Base-by-base conservation (phyloP, 2,888 invertebrate genomes). In the Agrochola lota region DNA sequence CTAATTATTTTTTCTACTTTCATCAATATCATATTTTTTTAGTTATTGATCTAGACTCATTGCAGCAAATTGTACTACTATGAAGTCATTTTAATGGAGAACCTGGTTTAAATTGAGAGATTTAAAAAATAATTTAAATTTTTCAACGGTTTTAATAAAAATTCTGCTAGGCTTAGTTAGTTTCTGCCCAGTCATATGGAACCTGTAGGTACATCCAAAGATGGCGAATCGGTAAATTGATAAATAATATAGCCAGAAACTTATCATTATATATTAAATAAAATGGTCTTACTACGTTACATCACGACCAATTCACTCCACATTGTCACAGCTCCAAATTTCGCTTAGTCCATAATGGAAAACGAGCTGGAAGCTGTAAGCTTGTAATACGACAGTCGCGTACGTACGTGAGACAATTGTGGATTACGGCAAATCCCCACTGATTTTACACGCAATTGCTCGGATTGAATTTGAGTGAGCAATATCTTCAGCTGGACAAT, bases 361-460 rank as follows among this genome's bases (percentile, higher is more conserved):
- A 85, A 85, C 83, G 86, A 78, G 86, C 83, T 72, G 77, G 77
- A 78, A 85, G 66, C 85, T 82, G 77, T 85, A 85, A 85, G 72
- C 77, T 81, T 75, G 85, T 85, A 81, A 77, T 75, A 77, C 64
- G 68, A 66, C 74, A 73, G 76, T 86, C 66, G 79, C 57, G 72
- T 74, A 85, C 71, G 86, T 71, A 80, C 85, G 86, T 79, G 81
- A 81, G 81, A 86, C 78, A 80, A 80, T 80, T 63, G 80, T 64
- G 81, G 76, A 82, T 86, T 78, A 80, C 77, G 64, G 80, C 67
- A n/a, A 52, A 66, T 77, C 67, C 74, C 60, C 69, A 59, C 64
- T 80, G 78, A 77, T 84, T 88, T 87, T 76, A 86, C 77, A 85
- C 75, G 77, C 85, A 78, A 88, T 87, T 86, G 83, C 83, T 79